A percentile compares a stretch with the other conserved stretches of the same genome.
Conservation (phyloP, 2,888 invertebrate species). For the Acrocera orbiculus region DNA sequence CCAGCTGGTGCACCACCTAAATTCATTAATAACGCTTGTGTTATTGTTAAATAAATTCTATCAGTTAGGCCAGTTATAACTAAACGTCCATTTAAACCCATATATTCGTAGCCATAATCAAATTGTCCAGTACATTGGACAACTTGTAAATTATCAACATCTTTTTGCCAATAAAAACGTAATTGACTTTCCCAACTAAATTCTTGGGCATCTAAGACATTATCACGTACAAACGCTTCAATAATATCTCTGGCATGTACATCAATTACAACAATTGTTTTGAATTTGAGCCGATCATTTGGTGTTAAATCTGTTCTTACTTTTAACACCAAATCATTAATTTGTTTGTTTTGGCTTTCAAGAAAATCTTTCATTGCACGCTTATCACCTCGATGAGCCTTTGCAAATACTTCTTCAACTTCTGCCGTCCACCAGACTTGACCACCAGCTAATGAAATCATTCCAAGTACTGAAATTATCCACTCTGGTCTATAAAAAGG, state of each 20-base stretch:
- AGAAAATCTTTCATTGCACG: constrained; percentile 83
- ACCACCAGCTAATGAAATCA: constrained; percentile 70
- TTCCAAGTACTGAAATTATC: constrained; percentile 80
- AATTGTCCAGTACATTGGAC: constrained; percentile 71
- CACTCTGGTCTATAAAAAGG: constrained; percentile 48
- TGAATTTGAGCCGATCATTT: constrained; percentile 76
- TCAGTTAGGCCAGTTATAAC: constrained; percentile 88
- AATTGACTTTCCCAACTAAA: constrained; percentile 92
- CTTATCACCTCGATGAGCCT: constrained; percentile 49
- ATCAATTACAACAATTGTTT: constrained; percentile 76
- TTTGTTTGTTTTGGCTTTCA: constrained; percentile 52
- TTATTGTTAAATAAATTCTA: constrained; percentile 80
- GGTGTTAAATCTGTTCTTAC: constrained; percentile 47
- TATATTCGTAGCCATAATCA: constrained; percentile 88
- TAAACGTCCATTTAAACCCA: constrained; percentile 80
- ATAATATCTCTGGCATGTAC: constrained; percentile 85
- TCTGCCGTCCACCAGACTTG: constrained; percentile 95
- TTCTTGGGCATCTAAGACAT: constrained; percentile 65
- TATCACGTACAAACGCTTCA: constrained; percentile 60
- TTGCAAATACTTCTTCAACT: constrained; percentile 73
- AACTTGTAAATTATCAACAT: constrained; percentile 61
- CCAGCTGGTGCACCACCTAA: constrained; percentile 83
- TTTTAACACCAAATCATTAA: constrained; percentile 67
- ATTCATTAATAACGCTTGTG: constrained; percentile 82
- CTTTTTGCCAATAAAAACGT: constrained; percentile 77